Percentiles rank a stretch among this genome's conserved stretches.
Conservation (phyloP, 2,113 vertebrate species). For the Brienomyrus brachyistius region DNA sequence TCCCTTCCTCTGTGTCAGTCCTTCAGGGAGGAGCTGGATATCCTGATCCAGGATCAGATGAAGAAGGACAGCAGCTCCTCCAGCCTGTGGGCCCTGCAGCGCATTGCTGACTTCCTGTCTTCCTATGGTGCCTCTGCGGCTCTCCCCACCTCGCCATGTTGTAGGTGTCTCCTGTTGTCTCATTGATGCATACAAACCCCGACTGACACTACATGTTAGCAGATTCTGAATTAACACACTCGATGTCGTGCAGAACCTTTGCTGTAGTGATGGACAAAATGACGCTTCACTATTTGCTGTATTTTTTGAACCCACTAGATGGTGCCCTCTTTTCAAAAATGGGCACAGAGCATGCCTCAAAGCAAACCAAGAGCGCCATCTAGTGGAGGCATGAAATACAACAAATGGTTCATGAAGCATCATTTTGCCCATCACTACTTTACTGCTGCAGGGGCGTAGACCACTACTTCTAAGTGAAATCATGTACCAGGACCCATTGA, state of each 20-base stretch:
- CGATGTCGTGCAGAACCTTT: not conserved
- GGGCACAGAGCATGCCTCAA: not conserved
- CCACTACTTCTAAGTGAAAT: not conserved
- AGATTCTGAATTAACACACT: not conserved
- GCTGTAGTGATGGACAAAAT: not conserved
- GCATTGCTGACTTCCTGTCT: slow-evolving; percentile 83
- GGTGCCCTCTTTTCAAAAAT: not conserved
- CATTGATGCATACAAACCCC: no score
- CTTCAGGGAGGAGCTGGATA: slow-evolving; percentile 92
- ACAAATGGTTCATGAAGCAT: not conserved
- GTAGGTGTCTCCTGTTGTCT: slow-evolving; percentile 51
- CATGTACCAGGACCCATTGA: not conserved
- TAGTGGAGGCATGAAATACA: not conserved
- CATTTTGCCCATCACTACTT: not conserved
- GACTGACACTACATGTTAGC: not conserved
- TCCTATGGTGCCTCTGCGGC: slow-evolving; percentile 71
- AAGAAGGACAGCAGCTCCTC: slow-evolving; percentile 86
- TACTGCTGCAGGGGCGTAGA: not conserved
- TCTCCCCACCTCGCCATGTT: slow-evolving; percentile 71
- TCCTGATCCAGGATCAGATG: slow-evolving; percentile 89
- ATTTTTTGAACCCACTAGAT: not conserved
- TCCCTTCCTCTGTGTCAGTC: slow-evolving; percentile 65
- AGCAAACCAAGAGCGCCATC: not conserved
- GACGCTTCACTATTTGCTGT: not conserved
- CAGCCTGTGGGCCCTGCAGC: slow-evolving; percentile 80